phyloP scores from a whole-genome alignment of 2,797 vertebrate genomes.

The Capromys pilorides region DNA sequence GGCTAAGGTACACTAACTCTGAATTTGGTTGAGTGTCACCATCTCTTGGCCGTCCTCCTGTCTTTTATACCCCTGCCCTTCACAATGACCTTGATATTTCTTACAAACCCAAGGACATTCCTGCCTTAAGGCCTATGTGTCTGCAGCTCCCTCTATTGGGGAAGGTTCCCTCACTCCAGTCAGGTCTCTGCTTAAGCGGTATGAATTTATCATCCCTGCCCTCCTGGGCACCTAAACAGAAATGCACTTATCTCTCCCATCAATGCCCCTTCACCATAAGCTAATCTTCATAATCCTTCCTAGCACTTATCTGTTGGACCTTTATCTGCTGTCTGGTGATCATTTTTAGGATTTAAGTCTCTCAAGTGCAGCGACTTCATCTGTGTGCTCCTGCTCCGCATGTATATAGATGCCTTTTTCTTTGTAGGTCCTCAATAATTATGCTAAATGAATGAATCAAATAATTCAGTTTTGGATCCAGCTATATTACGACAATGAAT shows the following conservation, averaged over 20 bases:
- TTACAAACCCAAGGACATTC: no score
- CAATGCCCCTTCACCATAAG: no score
- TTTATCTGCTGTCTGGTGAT: neutral
- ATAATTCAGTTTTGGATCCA: neutral
- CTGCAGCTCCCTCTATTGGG: neutral
- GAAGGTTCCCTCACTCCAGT: no score
- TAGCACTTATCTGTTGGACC: neutral
- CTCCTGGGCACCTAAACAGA: neutral
- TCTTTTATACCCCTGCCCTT: neutral
- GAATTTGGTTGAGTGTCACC: neutral
- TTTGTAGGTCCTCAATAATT: neutral
- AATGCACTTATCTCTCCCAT: no score
- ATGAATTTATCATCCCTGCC: no score
- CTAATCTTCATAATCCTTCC: neutral
- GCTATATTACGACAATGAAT: neutral
- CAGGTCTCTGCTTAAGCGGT: neutral
- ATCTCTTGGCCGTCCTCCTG: fast-evolving
- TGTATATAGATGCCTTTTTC: neutral
- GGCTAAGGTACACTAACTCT: neutral
- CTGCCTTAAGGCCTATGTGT: neutral
- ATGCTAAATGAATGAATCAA: neutral
- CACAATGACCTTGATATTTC: neutral
- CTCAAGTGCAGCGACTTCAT: neutral
- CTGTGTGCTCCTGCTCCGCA: neutral
- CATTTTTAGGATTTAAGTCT: neutral